Evolutionary conservation across 2,797 vertebrate genomes (phyloP).

Genomic region (Onychomys leucogaster): DNA sequence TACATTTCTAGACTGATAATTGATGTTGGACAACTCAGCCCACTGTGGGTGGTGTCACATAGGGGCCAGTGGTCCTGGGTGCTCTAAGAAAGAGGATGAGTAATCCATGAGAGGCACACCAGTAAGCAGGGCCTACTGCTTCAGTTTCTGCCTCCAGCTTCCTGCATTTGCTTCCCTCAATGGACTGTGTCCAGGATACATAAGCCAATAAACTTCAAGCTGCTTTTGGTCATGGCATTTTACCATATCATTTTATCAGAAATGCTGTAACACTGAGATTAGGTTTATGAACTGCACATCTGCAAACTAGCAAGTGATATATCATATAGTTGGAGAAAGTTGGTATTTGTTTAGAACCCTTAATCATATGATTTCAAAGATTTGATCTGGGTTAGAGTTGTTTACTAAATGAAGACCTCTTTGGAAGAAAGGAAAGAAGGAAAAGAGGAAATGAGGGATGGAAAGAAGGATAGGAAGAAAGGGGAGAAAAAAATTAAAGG

Average conservation of each 20-base stretch:
- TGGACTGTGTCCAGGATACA: neutral
- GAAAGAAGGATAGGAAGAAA: no score
- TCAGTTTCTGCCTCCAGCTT: neutral
- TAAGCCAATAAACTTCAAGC: neutral
- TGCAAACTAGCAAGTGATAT: neutral
- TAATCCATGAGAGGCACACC: neutral
- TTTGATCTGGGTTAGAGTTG: neutral
- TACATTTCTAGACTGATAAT: neutral
- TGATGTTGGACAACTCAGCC: neutral
- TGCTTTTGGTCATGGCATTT: neutral
- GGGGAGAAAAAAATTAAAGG: no score
- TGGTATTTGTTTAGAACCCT: conserved; percentile 18
- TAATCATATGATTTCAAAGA: conserved; percentile 51
- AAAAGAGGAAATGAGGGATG: neutral
- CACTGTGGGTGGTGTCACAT: neutral
- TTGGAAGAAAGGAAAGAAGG: neutral
- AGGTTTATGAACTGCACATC: neutral
- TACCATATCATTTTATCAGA: neutral
- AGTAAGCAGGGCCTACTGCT: neutral
- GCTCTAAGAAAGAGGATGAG: neutral
- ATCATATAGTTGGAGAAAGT: neutral
- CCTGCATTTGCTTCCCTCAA: neutral
- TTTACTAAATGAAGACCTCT: neutral
- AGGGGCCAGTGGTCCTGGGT: neutral
- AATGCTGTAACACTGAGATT: neutral